Percentiles rank a stretch among this genome's conserved stretches.
Evolutionary conservation across 2,888 invertebrate genomes (phyloP).

Genomic region (Leistus spinibarbis): DNA sequence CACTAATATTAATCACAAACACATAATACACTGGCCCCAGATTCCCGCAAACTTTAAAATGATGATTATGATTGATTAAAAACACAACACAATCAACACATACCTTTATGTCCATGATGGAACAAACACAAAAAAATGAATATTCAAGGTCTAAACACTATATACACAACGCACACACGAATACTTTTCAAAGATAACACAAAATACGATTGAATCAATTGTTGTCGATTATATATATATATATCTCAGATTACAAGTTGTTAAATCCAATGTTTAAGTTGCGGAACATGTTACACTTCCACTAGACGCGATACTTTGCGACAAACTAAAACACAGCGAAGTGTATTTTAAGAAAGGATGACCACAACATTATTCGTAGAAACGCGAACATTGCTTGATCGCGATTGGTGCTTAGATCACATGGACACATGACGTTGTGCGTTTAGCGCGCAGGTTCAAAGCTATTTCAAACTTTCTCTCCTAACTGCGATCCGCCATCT

Average conservation of each 20-base stretch:
- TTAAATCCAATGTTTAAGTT: neutral
- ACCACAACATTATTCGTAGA: conserved; percentile 52
- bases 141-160: conserved; percentile 29
- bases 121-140: conserved; percentile 28
- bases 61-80: neutral
- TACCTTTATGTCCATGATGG: conserved; percentile 34
- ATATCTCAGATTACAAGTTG: conserved; percentile 10
- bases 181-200: conserved; percentile 13
- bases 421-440: conserved; percentile 20
- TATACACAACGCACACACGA: conserved; percentile 27
- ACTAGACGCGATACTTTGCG: conserved; percentile 24
- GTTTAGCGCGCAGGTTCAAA: conserved; percentile 38
- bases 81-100: conserved; percentile 7
- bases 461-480: conserved; percentile 39
- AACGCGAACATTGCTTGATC: conserved; percentile 38
- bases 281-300: conserved; percentile 12
- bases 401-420: conserved; percentile 30
- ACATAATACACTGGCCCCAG: neutral
- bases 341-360: conserved; percentile 54
- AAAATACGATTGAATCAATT: conserved; percentile 5
- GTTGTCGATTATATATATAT: neutral
- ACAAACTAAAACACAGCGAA: conserved; percentile 45
- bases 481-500: conserved; percentile 29
- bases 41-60: neutral
- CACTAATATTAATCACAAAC: neutral